A percentile compares a stretch with the other conserved stretches of the same genome.
phyloP scores from a whole-genome alignment of 2,888 invertebrate genomes.

The Catonia carolina region DNA sequence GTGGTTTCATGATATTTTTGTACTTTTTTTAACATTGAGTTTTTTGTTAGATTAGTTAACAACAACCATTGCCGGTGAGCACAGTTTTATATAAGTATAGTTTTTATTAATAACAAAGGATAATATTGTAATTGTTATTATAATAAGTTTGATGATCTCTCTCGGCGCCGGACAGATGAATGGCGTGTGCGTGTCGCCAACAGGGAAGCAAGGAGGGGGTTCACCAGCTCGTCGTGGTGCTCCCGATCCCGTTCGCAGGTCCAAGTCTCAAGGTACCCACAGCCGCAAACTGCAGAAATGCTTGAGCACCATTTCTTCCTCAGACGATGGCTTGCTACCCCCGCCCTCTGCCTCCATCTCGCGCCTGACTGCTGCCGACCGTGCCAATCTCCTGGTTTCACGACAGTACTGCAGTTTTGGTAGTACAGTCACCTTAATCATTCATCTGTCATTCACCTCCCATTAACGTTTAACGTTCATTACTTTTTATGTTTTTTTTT shows the following conservation, averaged over 20 bases:
- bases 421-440: constrained; percentile 68
- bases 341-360: constrained; percentile 40
- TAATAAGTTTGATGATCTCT: too few relatives aligned
- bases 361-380: constrained; percentile 43
- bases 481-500: constrained; percentile 19
- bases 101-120: too few relatives aligned
- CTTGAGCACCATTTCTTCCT: constrained; percentile 81
- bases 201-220: constrained; percentile 39
- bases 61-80: constrained; percentile 10
- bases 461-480: background rate
- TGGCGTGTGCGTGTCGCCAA: constrained; percentile 65
- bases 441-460: background rate
- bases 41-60: too few relatives aligned
- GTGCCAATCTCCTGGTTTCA: constrained; percentile 65
- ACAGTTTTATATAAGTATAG: background rate
- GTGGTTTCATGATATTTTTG: too few relatives aligned
- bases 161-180: constrained; percentile 54
- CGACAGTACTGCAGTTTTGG: constrained; percentile 93
- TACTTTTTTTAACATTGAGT: too few relatives aligned
- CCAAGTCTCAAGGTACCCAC: constrained; percentile 90
- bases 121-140: too few relatives aligned
- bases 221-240: constrained; percentile 41
- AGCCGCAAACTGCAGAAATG: constrained; percentile 79
- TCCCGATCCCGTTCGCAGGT: constrained; percentile 66
- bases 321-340: constrained; percentile 49